Conservation (phyloP, 2,113 vertebrate genomes). For the Procapra przewalskii region DNA sequence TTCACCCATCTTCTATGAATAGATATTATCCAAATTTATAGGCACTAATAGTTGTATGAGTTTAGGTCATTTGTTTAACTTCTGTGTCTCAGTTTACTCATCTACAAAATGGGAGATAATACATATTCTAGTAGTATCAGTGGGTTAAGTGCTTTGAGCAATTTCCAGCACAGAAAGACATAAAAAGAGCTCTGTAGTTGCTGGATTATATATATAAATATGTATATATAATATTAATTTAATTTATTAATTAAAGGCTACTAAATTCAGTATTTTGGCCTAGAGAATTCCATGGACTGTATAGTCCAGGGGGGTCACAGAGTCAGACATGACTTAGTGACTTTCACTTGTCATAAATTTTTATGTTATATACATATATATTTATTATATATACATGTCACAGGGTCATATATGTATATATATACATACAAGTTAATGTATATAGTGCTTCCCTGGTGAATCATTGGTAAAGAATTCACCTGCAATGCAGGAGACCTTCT, state of each 20-base stretch:
- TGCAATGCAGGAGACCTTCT: not conserved
- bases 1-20: not conserved
- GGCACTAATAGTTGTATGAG: not conserved
- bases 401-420: not conserved
- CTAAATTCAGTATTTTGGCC: not conserved
- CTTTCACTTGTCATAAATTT: not conserved
- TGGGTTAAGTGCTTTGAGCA: not conserved
- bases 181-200: not conserved
- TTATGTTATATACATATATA: not conserved
- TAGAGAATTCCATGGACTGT: not conserved
- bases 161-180: not conserved
- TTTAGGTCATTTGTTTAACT: not conserved
- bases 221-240: not conserved
- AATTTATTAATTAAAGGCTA: too few species aligned
- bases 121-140: not conserved
- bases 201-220: not conserved
- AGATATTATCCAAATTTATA: not conserved
- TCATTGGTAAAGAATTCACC: not conserved
- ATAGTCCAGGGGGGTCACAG: not conserved
- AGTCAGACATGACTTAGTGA: not conserved
- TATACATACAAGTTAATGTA: not conserved
- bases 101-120: not conserved
- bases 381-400: not conserved
- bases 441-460: not conserved
- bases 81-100: not conserved